These are phyloP conservation scores for Drosophila recens DNA, from an alignment of 2,888 invertebrate species.

Conservation along the genomic window DNA sequence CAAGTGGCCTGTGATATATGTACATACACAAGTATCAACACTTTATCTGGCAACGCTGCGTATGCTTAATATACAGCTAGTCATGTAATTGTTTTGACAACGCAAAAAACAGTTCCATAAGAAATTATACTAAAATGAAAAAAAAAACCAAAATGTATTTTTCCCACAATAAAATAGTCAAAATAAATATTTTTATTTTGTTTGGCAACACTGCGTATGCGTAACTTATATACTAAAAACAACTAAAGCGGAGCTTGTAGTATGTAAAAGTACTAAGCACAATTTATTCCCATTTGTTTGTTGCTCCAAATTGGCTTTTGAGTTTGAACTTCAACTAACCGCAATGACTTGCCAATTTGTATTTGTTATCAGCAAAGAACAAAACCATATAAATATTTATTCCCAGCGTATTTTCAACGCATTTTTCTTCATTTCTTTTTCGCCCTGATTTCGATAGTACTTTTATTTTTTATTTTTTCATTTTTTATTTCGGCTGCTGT, in stretches of 20 bases:
- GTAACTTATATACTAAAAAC: background rate
- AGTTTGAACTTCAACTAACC: conserved; percentile 23
- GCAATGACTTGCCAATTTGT: conserved; percentile 56
- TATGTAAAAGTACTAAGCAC: background rate
- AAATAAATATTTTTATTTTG: background rate
- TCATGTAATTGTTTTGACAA: background rate
- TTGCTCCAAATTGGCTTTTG: conserved; percentile 47
- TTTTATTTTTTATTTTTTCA: background rate
- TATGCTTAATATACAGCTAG: conserved; percentile 10
- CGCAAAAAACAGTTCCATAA: too few species aligned
- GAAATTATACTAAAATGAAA: too few species aligned
- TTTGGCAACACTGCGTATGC: conserved; percentile 32
- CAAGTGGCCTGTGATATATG: conserved; percentile 40
- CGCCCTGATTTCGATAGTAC: conserved; percentile 34
- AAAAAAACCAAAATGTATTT: too few species aligned
- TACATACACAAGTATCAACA: background rate
- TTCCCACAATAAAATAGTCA: too few species aligned
- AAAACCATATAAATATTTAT: conserved; percentile 38
- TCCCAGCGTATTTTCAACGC: conserved; percentile 8
- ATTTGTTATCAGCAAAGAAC: conserved; percentile 51
- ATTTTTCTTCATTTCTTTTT: conserved; percentile 13
- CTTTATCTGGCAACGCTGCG: conserved; percentile 24
- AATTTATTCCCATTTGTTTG: conserved; percentile 25
- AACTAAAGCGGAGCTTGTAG: conserved; percentile 2
- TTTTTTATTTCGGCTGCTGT: conserved; percentile 17